Evolutionary conservation across 2,113 vertebrate genomes (phyloP).

Genomic region (Boleophthalmus pectinirostris): DNA sequence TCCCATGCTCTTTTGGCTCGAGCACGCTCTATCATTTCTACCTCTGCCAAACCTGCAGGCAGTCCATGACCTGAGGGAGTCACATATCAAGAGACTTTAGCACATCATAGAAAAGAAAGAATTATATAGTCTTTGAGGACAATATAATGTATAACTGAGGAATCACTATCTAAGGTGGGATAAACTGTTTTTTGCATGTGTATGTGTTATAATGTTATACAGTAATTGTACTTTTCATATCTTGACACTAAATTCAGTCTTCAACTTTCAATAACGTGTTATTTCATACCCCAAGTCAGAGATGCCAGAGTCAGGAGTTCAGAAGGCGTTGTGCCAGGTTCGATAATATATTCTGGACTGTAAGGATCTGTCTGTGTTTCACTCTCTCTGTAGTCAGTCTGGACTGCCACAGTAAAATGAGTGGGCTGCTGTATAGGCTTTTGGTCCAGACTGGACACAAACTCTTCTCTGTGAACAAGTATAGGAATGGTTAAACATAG

Average conservation of each 20-base stretch:
- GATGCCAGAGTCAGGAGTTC: no score
- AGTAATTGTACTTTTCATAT: neutral
- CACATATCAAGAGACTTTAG: neutral
- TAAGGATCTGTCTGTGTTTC: no score
- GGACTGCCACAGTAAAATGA: constrained; percentile 33
- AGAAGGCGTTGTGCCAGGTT: no score
- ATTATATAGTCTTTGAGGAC: neutral
- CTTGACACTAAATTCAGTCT: neutral
- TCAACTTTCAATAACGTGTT: constrained; percentile 55
- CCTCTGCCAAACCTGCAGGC: constrained; percentile 86
- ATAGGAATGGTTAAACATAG: neutral
- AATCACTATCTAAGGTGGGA: neutral
- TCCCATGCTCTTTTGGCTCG: constrained; percentile 87
- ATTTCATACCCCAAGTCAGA: constrained; percentile 53
- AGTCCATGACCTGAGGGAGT: constrained; percentile 84
- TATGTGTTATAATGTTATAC: no score
- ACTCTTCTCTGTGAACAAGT: constrained; percentile 45
- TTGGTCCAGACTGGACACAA: neutral
- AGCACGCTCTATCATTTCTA: constrained; percentile 89
- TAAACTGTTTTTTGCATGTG: no score
- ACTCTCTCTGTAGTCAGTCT: constrained; percentile 89
- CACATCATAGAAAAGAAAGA: neutral
- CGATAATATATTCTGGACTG: no score
- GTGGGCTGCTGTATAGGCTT: constrained; percentile 4
- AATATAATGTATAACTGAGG: neutral